Evolutionary conservation across 2,797 vertebrate genomes (phyloP).

Genomic region (Acrocephalus scirpaceus): DNA sequence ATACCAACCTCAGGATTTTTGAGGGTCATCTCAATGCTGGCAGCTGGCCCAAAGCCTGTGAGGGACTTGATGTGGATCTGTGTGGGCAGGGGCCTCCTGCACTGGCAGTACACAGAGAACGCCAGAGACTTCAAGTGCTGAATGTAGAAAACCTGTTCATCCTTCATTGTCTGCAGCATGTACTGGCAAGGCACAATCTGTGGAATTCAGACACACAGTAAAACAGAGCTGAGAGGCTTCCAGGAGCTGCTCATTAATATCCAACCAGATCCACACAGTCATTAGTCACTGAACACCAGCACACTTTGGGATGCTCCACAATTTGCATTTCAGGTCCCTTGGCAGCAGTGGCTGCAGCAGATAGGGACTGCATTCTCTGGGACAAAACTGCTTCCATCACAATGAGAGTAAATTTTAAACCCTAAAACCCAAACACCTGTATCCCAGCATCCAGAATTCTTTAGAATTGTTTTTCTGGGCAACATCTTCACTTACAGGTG

Average conservation of each 20-base stretch:
- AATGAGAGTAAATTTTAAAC: background rate
- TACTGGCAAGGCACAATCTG: constrained; percentile 95
- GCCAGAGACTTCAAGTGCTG: constrained; percentile 96
- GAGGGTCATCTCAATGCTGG: constrained; percentile 87
- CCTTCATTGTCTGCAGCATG: constrained; percentile 93
- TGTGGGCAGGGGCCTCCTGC: constrained; percentile 88
- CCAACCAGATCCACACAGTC: background rate
- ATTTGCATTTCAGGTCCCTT: background rate
- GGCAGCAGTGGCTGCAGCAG: background rate
- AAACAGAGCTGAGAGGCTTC: background rate
- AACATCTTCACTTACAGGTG: background rate
- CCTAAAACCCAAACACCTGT: background rate
- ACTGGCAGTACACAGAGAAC: constrained; percentile 95
- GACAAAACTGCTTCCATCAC: background rate
- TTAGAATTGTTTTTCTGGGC: background rate
- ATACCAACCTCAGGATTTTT: constrained; percentile 86
- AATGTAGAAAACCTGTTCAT: constrained; percentile 91
- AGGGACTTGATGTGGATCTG: constrained; percentile 95
- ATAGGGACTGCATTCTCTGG: background rate
- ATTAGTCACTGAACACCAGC: background rate
- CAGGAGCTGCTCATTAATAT: background rate
- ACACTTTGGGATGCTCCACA: background rate
- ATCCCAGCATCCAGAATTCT: background rate
- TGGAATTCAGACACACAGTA: background rate
- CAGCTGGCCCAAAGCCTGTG: constrained; percentile 94